Evolutionary conservation across 2,113 vertebrate genomes (phyloP).

Genomic region (Dicentrarchus labrax): DNA sequence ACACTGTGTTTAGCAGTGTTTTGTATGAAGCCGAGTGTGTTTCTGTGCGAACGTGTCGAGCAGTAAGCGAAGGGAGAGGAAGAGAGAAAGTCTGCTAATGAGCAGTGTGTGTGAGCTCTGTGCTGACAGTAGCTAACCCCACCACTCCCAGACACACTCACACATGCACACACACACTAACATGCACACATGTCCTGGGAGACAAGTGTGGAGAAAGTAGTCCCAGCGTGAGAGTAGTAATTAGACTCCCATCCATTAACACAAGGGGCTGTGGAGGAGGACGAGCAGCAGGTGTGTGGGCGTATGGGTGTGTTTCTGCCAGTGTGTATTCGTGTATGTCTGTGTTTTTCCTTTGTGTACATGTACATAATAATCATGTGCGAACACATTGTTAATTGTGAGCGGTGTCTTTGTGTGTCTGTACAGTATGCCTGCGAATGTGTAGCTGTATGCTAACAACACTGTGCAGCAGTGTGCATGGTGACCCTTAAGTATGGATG

Average conservation of each 20-base stretch:
- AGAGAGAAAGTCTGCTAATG: conserved; percentile 79
- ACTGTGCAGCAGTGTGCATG: conserved; percentile 9
- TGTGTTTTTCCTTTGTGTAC: conserved; percentile 57
- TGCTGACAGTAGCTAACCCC: conserved; percentile 71
- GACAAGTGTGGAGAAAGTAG: conserved; percentile 73
- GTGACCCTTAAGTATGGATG: conserved; percentile 63
- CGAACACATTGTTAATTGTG: conserved; percentile 56
- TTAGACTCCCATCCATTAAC: conserved; percentile 90
- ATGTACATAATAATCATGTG: conserved; percentile 63
- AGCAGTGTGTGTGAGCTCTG: conserved; percentile 70
- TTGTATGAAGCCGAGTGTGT: conserved; percentile 38
- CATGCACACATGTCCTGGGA: conserved; percentile 66
- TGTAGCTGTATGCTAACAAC: conserved; percentile 38
- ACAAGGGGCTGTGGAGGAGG: conserved; percentile 82
- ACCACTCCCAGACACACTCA: conserved; percentile 54
- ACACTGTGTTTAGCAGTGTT: conserved; percentile 56
- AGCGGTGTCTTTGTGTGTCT: conserved; percentile 38
- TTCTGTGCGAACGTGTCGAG: conserved; percentile 29
- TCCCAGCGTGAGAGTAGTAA: conserved; percentile 82
- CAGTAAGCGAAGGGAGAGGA: conserved; percentile 45
- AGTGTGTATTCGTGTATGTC: conserved; percentile 56
- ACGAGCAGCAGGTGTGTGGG: conserved; percentile 79
- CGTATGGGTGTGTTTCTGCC: conserved; percentile 61
- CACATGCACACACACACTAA: conserved; percentile 29
- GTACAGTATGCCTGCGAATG: conserved; percentile 20